phyloP scores from a whole-genome alignment of 2,113 vertebrate genomes.

The Sorex araneus region DNA sequence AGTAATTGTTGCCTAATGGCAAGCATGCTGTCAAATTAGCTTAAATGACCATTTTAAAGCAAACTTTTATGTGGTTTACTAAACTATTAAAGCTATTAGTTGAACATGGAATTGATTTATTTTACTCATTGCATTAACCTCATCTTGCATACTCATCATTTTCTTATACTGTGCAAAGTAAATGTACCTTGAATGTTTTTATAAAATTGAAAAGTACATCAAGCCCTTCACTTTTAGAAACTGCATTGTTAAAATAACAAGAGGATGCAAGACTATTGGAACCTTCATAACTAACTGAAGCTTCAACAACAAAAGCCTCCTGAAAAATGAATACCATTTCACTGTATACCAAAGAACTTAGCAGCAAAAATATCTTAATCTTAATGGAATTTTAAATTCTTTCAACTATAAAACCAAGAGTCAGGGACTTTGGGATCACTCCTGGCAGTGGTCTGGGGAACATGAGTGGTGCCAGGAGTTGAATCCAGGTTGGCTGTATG shows the following conservation, averaged over 20 bases:
- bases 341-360: constrained; percentile 77
- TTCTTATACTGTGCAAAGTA: constrained; percentile 76
- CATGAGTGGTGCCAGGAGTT: no score
- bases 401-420: constrained; percentile 76
- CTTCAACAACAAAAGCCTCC: constrained; percentile 64
- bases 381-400: constrained; percentile 65
- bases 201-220: constrained; percentile 76
- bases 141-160: constrained; percentile 78
- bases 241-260: constrained; percentile 75
- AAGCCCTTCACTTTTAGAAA: constrained; percentile 71
- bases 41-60: constrained; percentile 77
- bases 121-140: constrained; percentile 85
- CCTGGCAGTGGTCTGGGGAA: no score
- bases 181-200: constrained; percentile 80
- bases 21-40: constrained; percentile 81
- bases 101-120: constrained; percentile 85
- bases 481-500: no score
- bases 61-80: constrained; percentile 84
- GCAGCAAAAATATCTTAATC: constrained; percentile 76
- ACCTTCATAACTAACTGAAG: constrained; percentile 76
- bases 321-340: constrained; percentile 80
- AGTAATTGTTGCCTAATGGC: constrained; percentile 85
- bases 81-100: constrained; percentile 83
- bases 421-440: constrained; percentile 11
- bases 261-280: constrained; percentile 50